Base-by-base conservation (phyloP, 2,113 vertebrate species). In the Mystacornis crossleyi region DNA sequence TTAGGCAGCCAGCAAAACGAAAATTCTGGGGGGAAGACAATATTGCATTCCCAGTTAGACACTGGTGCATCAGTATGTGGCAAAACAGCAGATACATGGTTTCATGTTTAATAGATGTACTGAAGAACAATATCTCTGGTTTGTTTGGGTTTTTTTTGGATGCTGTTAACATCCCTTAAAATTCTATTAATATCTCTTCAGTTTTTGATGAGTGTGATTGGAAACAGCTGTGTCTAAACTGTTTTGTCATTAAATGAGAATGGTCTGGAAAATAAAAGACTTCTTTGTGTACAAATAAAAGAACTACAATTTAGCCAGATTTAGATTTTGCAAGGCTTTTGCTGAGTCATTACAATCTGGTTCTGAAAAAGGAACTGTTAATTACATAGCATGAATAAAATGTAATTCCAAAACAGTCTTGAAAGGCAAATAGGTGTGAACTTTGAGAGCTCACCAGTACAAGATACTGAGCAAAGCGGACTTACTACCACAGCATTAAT, bases 171-270 rank as follows among this genome's bases (percentile, higher is more conserved):
- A 20, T 84, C 11, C 60, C 36, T 89, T 72, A 71, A 78, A 72
- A 60, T 60, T 74, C 26, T 64, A 15, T 47, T 86, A 51, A 18
- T 45, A 62, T 36, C 12, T 34, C 61, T 69, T 69, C 47, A 28
- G 26, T 20, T 91, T 89, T 75, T 85, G 51, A 55, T 25, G 29
- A 58, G 3, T 25, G 40, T 79, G 45, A 85, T 53, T 82, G 6
- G 45, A 91, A 94, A 86, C 57, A 90, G 70, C 74, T 90, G 73
- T 48, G 19, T 75, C 53, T 79, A 60, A 94, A 90, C 12, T 40
- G 29, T 72, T 87, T 29, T 8, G 3, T 55, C 40, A 69, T 43
- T 45, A 65, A 85, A 69, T 55, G 33, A 81, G 55, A 60, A 89
- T 40, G 31, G 12, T n/a, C 69, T 95, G 9, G 3, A 90, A 90